Evolutionary conservation across 2,113 vertebrate genomes (phyloP).

Genomic region (Dermatemys mawii): DNA sequence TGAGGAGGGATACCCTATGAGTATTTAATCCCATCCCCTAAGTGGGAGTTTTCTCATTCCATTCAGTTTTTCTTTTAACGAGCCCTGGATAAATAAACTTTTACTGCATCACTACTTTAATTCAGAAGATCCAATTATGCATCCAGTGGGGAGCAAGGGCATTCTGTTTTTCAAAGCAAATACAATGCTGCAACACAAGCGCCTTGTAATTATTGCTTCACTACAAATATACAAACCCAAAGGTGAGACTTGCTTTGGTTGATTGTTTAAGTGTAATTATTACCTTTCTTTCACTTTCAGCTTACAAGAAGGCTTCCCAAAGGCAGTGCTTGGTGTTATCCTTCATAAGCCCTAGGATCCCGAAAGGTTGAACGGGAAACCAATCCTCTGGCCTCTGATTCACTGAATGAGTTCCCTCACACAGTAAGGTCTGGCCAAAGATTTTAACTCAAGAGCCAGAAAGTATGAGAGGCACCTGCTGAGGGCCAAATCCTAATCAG

Average conservation of each 20-base stretch:
- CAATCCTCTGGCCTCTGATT: constrained; percentile 23
- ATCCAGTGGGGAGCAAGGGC: constrained; percentile 68
- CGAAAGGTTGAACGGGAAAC: constrained; percentile 61
- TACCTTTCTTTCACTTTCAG: constrained; percentile 81
- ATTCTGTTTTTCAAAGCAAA: constrained; percentile 80
- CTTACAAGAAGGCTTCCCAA: constrained; percentile 71
- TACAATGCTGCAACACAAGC: constrained; percentile 72
- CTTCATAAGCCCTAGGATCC: constrained; percentile 57
- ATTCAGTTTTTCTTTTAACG: constrained; percentile 82
- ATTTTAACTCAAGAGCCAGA: constrained; percentile 50
- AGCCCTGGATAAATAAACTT: constrained; percentile 84
- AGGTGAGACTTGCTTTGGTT: constrained; percentile 82
- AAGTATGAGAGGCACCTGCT: constrained; percentile 40
- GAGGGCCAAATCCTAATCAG: constrained; percentile 25
- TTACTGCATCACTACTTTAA: constrained; percentile 79
- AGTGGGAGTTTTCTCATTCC: constrained; percentile 82
- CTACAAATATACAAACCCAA: constrained; percentile 76
- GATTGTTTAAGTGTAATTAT: constrained; percentile 81
- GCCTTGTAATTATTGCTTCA: constrained; percentile 75
- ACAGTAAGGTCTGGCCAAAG: constrained; percentile 34
- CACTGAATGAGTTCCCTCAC: constrained; percentile 11
- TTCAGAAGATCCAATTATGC: constrained; percentile 82
- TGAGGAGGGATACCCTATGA: constrained; percentile 75
- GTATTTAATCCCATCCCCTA: constrained; percentile 81
- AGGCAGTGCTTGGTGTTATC: constrained; percentile 50